Base-by-base conservation (phyloP, 2,113 vertebrate genomes). In the Verasper variegatus region DNA sequence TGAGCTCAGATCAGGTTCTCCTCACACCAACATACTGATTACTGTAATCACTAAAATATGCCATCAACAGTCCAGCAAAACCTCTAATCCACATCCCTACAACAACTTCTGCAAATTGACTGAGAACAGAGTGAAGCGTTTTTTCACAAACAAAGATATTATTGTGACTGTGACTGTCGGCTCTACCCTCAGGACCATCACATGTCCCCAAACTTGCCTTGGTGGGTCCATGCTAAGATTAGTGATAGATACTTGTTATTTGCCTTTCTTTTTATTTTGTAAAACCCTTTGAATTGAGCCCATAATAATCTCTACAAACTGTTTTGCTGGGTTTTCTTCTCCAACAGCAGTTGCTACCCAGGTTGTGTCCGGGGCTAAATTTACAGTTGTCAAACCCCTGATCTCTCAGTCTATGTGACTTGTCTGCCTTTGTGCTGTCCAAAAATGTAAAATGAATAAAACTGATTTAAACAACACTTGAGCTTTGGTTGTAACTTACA, bases 1-100 rank as follows among this genome's bases (percentile, higher is more conserved):
- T 6, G 31, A 76, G 73, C 85, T 84, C 71, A 75, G 69, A 86
- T 86, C 80, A 62, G 51, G 60, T 88, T 82, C 78, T 75, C 49
- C 52, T 76, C 31, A 3, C 81, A 64, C 73, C 81, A 73, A 84
- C 80, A 70, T 10, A 54, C 64, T 9, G 18, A 73, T 64, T 47
- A 18, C 61, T 69, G 60, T 87, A 82, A 88, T 87, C 77, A 84
- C 3, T 18, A 20, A 35, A 37, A 35, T 47, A 71, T 74, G 57
- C 71, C 62, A 68, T 76, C 81, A 84, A 78, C 68, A 71, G 76
- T 63, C 60, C 55, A 52, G 71, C 78, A 42, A 68, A 76, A 62
- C 3, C 40, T 18, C 61, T 85, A 74, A 89, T 86, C 81, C 81
- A 11, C 23, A 27, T 59, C 55, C 54, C 49, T 20, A 1, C 14